Base-by-base conservation (phyloP, 2,888 invertebrate species). In the Ophion costatus region DNA sequence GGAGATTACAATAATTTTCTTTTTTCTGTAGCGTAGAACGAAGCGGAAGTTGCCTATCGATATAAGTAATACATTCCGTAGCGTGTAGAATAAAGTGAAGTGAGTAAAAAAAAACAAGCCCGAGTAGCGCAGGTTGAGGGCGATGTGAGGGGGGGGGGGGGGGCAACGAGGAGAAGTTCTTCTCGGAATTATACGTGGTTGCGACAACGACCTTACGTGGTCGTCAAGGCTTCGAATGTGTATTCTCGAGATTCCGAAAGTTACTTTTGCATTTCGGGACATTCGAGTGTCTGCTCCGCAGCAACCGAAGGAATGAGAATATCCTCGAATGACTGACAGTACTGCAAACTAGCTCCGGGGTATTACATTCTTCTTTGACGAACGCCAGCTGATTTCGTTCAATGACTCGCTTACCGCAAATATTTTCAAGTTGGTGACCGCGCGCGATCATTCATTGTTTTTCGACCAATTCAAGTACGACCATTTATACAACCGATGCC, bases 51-150 rank as follows among this genome's bases (percentile, higher is more conserved):
- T 88, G 87, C 87, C 89, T 89, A 89, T 89, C 83, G 79, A 86
- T 90, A 90, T 88, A 88, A 89, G 88, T 91, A 89, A 90, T 90
- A 91, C 89, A 90, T 88, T 89, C 86, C 45, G 88, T 89, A 89
- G 91, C 89, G 87, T 89, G 88, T 88, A 89, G 87, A 87, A 87
- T 89, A 89, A 87, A 85, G 82, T 86, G 84, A 86, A 88, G 87
- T 89, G 87, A 84, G 83, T 82, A 87, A 75, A 83, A 75, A 83
- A 87, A 84, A 84, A 67, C 42, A 78, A 63, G 80, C 87, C 85
- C 83, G 86, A 89, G 88, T 56, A 63, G 57, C 69, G 61, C 57
- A 42, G 38, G 64, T 7, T 33, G 56, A 14, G 11, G 24, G n/a
- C n/a, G n/a, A n/a, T n/a, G n/a, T n/a, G n/a, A n/a, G n/a, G 56